Conservation (phyloP, 2,113 vertebrate species). For the Cyprinodon tularosa region DNA sequence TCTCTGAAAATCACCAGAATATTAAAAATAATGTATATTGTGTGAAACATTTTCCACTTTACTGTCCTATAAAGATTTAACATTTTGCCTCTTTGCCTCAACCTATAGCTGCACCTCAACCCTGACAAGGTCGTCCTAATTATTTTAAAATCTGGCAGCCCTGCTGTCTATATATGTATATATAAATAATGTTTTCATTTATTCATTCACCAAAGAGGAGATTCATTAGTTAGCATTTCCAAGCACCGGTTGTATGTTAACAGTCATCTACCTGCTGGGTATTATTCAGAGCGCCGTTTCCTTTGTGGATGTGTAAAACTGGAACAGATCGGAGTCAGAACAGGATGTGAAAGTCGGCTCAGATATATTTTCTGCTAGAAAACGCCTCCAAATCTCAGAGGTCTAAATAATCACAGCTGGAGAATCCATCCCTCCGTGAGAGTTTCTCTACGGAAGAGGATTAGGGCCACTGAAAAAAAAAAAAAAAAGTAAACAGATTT, state of each 20-base stretch:
- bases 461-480: conserved; percentile 33
- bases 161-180: background rate
- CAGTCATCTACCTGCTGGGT: background rate
- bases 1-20: too few relatives aligned
- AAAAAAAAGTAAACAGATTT: background rate
- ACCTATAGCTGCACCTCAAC: too few relatives aligned
- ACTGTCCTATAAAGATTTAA: too few relatives aligned
- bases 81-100: too few relatives aligned
- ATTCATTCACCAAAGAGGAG: background rate
- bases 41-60: too few relatives aligned
- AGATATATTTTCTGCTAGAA: conserved; percentile 24
- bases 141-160: too few relatives aligned
- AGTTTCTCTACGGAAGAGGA: conserved; percentile 3
- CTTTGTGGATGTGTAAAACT: conserved; percentile 12
- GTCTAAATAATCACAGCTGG: conserved; percentile 3
- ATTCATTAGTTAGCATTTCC: background rate
- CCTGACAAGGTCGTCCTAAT: too few relatives aligned
- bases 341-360: conserved; percentile 23
- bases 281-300: background rate
- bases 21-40: too few relatives aligned
- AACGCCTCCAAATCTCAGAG: conserved; percentile 1
- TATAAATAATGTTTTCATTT: background rate
- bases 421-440: background rate
- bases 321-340: conserved; percentile 31
- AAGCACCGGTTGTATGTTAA: background rate